phyloP scores from a whole-genome alignment of 2,888 invertebrate species.

The Tuberolachnus salignus region DNA sequence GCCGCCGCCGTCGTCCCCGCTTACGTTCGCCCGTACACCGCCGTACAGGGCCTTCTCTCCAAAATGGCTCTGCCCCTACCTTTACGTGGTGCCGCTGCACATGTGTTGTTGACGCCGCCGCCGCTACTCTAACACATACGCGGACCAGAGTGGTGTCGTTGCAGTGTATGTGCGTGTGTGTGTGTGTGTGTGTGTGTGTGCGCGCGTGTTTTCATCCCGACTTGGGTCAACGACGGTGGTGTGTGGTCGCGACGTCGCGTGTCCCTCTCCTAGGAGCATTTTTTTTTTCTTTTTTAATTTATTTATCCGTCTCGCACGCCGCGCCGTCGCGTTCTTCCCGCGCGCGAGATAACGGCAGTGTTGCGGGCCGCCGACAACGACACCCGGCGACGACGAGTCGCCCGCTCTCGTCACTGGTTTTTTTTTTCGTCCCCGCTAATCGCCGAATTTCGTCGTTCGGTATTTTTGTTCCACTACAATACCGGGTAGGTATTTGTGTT shows the following conservation, averaged over 20 bases:
- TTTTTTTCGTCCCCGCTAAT: too few species aligned
- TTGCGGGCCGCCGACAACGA: background rate
- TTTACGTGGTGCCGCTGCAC: conserved; percentile 32
- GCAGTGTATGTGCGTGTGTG: background rate
- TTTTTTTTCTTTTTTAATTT: conserved; percentile 20
- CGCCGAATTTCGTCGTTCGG: too few species aligned
- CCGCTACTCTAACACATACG: background rate
- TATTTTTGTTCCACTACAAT: too few species aligned
- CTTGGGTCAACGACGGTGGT: conserved; percentile 53
- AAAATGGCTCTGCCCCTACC: conserved; percentile 56
- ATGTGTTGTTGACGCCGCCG: background rate
- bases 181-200: background rate
- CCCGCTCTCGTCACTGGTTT: too few species aligned
- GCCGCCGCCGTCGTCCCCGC: conserved; percentile 41
- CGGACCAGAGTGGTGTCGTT: background rate
- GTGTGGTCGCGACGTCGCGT: conserved; percentile 9
- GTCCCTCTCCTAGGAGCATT: conserved; percentile 51
- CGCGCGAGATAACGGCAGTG: conserved; percentile 20
- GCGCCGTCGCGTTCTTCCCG: conserved; percentile 20
- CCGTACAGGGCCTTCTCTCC: conserved; percentile 51
- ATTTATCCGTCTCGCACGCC: conserved; percentile 8
- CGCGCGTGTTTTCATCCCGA: conserved; percentile 51
- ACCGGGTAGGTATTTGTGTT: too few species aligned
- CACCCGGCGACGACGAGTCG: background rate
- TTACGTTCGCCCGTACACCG: conserved; percentile 27